Conservation (phyloP, 2,797 vertebrate species). For the Parauchenoglanis punctatus region DNA sequence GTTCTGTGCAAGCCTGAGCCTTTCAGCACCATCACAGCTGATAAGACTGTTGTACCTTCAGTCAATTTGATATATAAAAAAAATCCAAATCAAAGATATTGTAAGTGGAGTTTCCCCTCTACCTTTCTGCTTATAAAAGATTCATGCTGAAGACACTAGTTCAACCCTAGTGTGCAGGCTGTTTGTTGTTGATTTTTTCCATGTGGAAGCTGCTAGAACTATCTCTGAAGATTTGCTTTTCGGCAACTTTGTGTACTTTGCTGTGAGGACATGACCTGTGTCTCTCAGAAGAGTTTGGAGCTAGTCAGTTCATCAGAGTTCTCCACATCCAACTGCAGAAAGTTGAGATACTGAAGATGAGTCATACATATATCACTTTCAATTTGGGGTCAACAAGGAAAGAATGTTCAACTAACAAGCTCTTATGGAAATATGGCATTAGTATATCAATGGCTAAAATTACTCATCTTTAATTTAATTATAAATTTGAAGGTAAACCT, state of each 20-base stretch:
- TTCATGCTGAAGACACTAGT: slow-evolving; percentile 44
- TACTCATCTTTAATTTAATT: not conserved
- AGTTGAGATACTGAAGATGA: not conserved
- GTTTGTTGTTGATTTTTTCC: slow-evolving; percentile 16
- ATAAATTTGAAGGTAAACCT: not conserved
- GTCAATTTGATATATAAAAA: slow-evolving; percentile 56
- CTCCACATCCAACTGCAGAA: not conserved
- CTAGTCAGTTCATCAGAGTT: slow-evolving; percentile 4
- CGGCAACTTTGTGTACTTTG: slow-evolving; percentile 5
- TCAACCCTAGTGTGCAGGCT: slow-evolving; percentile 26
- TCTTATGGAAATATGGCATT: not conserved
- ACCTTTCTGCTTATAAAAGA: slow-evolving; percentile 44
- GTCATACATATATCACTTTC: not conserved
- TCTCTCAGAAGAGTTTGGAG: slow-evolving; percentile 28
- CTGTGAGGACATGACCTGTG: slow-evolving; percentile 9
- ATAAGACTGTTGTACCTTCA: slow-evolving; percentile 59
- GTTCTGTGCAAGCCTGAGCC: slow-evolving; percentile 57
- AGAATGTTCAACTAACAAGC: too few relatives aligned
- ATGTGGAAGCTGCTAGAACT: slow-evolving; percentile 11
- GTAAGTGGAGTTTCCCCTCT: slow-evolving; percentile 47
- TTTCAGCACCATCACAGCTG: slow-evolving; percentile 56
- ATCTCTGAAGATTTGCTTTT: not conserved
- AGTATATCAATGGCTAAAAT: not conserved
- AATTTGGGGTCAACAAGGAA: not conserved
- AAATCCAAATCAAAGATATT: slow-evolving; percentile 59